These are phyloP conservation scores for Chloropsis hardwickii DNA, from an alignment of 2,113 vertebrate genomes.

Conservation along the genomic window DNA sequence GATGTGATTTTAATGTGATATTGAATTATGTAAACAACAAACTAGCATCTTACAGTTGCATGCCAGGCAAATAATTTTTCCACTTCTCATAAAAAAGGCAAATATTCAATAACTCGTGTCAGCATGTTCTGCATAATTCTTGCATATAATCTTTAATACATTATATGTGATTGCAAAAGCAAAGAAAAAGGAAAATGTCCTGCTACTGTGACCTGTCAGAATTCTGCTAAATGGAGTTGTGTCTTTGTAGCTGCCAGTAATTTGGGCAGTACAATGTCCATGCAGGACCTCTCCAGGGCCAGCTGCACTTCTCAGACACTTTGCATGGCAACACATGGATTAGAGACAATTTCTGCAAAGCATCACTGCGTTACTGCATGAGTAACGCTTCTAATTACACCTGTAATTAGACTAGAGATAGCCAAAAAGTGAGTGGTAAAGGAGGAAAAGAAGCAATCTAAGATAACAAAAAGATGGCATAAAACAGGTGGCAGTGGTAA, in stretches of 20 bases:
- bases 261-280: background rate
- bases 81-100: background rate
- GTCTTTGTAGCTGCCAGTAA: background rate
- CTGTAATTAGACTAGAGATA: background rate
- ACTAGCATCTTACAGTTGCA: background rate
- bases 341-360: background rate
- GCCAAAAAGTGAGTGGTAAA: background rate
- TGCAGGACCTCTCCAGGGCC: background rate
- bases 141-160: background rate
- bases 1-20: background rate
- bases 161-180: background rate
- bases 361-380: fast-evolving
- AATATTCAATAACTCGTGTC: background rate
- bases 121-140: background rate
- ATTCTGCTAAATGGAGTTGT: background rate
- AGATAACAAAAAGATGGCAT: background rate
- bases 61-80: background rate
- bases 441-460: background rate
- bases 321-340: background rate
- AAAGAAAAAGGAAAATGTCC: background rate
- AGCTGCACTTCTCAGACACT: background rate
- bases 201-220: background rate
- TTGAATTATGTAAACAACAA: background rate
- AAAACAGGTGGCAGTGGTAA: background rate
- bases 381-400: background rate